Conservation (phyloP, 2,797 vertebrate species). For the Sebastes minor region DNA sequence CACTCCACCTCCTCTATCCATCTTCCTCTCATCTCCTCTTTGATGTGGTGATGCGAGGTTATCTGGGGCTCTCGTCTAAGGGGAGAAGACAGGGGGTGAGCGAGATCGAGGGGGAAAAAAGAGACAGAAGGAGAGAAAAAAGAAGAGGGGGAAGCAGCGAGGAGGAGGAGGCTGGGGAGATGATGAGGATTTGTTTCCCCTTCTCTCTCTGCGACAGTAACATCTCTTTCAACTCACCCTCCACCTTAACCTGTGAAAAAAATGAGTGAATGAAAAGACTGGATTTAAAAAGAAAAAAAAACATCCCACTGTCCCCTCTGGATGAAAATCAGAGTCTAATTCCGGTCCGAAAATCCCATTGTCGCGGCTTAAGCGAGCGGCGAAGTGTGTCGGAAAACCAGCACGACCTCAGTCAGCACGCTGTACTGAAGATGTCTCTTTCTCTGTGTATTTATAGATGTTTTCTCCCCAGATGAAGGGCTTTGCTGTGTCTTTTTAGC, state of each 20-base stretch:
- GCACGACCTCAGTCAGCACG: conserved; percentile 25
- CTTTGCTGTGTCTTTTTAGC: conserved; percentile 11
- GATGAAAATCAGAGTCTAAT: conserved; percentile 40
- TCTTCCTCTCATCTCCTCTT: conserved; percentile 72
- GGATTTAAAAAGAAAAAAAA: background rate
- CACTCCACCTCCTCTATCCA: conserved; percentile 46
- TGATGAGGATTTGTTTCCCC: conserved; percentile 8
- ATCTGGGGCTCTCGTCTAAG: conserved; percentile 64
- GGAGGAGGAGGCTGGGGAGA: background rate
- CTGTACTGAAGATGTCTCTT: conserved; percentile 37
- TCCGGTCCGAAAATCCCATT: conserved; percentile 30
- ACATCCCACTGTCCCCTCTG: background rate
- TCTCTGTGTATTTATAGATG: conserved; percentile 21
- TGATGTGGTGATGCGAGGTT: conserved; percentile 74
- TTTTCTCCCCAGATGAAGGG: conserved; percentile 11
- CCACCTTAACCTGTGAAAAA: conserved; percentile 25
- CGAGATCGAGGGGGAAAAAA: conserved; percentile 2
- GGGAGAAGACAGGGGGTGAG: conserved; percentile 44
- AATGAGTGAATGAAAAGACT: background rate
- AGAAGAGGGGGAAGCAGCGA: conserved; percentile 4
- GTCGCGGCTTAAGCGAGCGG: conserved; percentile 4
- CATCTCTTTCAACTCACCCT: conserved; percentile 57
- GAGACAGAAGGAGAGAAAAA: conserved; percentile 3
- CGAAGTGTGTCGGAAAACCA: conserved; percentile 37
- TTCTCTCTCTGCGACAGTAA: conserved; percentile 6